Conservation (phyloP, 1,140 invertebrate genomes). For the Drosophila ironensis region DNA sequence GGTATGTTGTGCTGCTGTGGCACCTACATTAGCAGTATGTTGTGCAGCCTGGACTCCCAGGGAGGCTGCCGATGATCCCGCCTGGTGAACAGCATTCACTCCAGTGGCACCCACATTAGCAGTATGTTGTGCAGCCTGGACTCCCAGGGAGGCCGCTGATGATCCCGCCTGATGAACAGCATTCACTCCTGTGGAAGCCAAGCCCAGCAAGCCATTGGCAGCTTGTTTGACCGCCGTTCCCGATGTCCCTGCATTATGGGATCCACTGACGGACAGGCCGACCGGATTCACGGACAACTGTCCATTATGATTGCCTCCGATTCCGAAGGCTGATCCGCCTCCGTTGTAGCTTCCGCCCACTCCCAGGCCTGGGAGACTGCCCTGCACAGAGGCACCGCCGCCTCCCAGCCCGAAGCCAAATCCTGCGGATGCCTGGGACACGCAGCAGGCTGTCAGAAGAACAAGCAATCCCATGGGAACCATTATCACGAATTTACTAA, state of each 20-base stretch:
- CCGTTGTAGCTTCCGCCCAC: constrained; percentile 10
- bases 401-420: constrained; percentile 18
- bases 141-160: not conserved
- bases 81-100: not conserved
- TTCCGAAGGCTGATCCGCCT: not conserved
- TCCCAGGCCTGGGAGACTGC: constrained; percentile 3
- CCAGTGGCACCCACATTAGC: not conserved
- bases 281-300: not conserved
- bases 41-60: not conserved
- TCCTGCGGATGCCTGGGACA: constrained; percentile 19
- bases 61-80: not conserved
- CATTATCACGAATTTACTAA: constrained; percentile 27
- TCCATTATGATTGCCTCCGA: not conserved
- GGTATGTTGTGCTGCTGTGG: no score
- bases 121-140: not conserved
- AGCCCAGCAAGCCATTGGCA: not conserved
- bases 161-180: not conserved
- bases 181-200: not conserved
- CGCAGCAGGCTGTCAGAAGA: constrained; percentile 6
- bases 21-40: not conserved
- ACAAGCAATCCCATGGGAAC: constrained; percentile 22
- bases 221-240: not conserved
- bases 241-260: not conserved
- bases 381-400: constrained; percentile 1
- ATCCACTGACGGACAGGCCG: not conserved